phyloP scores from a whole-genome alignment of 2,888 invertebrate genomes.

The Meteorus colon region DNA sequence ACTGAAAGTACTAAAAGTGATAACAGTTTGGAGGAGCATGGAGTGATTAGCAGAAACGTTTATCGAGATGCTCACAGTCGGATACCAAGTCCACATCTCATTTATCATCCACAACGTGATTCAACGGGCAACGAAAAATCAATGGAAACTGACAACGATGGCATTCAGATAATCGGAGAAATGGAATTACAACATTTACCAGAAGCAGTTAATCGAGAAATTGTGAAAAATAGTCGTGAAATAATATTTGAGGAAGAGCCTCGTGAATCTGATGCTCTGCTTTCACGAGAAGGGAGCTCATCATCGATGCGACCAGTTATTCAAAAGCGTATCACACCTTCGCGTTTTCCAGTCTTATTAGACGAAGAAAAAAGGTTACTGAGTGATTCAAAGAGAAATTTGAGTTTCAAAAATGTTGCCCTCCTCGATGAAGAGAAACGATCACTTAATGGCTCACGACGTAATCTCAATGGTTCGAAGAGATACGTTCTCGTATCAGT shows the following conservation, averaged over 20 bases:
- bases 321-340: slow-evolving; percentile 38
- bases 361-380: slow-evolving; percentile 61
- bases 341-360: slow-evolving; percentile 39
- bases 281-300: slow-evolving; percentile 49
- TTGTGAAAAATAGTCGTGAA: slow-evolving; percentile 62
- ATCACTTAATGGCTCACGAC: slow-evolving; percentile 48
- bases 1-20: slow-evolving; percentile 59
- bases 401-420: slow-evolving; percentile 36
- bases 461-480: slow-evolving; percentile 55
- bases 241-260: slow-evolving; percentile 60
- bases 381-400: slow-evolving; percentile 56
- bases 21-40: slow-evolving; percentile 59
- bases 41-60: slow-evolving; percentile 43
- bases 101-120: slow-evolving; percentile 43
- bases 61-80: slow-evolving; percentile 52
- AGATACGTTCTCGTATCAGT: slow-evolving; percentile 56
- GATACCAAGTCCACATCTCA: slow-evolving; percentile 44
- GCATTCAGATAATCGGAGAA: slow-evolving; percentile 63
- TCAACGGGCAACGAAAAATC: slow-evolving; percentile 52
- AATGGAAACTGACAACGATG: slow-evolving; percentile 59
- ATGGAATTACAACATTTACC: slow-evolving; percentile 60
- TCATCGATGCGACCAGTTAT: slow-evolving; percentile 31
- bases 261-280: slow-evolving; percentile 45
- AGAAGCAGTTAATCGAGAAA: slow-evolving; percentile 62
- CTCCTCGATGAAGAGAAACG: slow-evolving; percentile 47